Evolutionary conservation across 2,797 vertebrate species (phyloP).

Genomic region (Iguana delicatissima): DNA sequence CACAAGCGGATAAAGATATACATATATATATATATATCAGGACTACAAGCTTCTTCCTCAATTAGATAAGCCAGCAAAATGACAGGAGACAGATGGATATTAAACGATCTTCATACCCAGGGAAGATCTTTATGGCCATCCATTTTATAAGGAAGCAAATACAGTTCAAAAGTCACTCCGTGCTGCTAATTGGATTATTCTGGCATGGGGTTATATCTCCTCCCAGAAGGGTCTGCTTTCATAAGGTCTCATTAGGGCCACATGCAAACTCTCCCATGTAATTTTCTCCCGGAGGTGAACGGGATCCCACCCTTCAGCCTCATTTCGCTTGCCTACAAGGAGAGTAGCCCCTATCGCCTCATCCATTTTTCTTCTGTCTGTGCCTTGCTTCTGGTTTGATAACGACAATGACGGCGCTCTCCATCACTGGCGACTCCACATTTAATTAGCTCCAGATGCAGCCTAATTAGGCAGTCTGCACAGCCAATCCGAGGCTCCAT

Average conservation of each 20-base stretch:
- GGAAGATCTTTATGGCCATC: slow-evolving; percentile 55
- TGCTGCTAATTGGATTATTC: slow-evolving; percentile 47
- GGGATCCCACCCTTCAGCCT: neutral
- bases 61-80: slow-evolving; percentile 24
- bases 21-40: too few species aligned
- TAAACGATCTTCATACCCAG: slow-evolving; percentile 37
- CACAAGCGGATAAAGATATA: neutral
- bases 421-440: slow-evolving; percentile 82
- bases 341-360: slow-evolving; percentile 57
- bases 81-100: slow-evolving; percentile 63
- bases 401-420: slow-evolving; percentile 86
- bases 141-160: slow-evolving; percentile 28
- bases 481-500: slow-evolving; percentile 66
- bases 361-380: slow-evolving; percentile 77
- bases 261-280: fast-evolving
- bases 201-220: slow-evolving; percentile 16
- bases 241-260: neutral
- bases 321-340: slow-evolving; percentile 2
- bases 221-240: slow-evolving; percentile 31
- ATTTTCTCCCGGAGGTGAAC: neutral
- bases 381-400: slow-evolving; percentile 76
- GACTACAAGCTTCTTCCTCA: slow-evolving; percentile 25
- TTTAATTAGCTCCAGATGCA: slow-evolving; percentile 97
- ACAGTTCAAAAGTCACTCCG: slow-evolving; percentile 34
- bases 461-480: slow-evolving; percentile 85